These are phyloP conservation scores for Acleris holmiana DNA, from an alignment of 2,888 invertebrate genomes.

Conservation along the genomic window DNA sequence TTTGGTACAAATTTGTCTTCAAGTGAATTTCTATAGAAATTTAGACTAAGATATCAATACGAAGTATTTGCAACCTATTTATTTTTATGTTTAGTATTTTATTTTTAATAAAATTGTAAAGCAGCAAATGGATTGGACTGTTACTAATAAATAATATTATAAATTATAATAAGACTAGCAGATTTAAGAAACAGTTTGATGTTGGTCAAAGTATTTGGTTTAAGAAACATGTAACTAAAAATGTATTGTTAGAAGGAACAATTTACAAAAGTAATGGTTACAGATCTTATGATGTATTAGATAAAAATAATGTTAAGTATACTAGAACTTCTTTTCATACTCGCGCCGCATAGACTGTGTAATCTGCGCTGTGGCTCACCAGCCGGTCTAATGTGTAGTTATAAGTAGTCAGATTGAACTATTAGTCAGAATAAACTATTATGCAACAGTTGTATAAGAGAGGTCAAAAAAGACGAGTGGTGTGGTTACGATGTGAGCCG, in stretches of 20 bases:
- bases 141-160: background rate
- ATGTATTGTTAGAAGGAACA: background rate
- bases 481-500: too few species aligned
- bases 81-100: too few species aligned
- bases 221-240: background rate
- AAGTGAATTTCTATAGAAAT: background rate
- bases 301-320: background rate
- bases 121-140: background rate
- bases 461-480: too few species aligned
- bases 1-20: background rate
- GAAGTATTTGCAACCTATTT: background rate
- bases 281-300: constrained; percentile 2
- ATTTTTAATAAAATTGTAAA: too few species aligned
- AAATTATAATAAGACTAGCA: background rate
- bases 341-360: background rate
- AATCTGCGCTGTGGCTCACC: background rate
- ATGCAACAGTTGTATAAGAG: too few species aligned
- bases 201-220: constrained; percentile 3
- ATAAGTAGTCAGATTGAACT: too few species aligned
- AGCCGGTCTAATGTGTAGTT: too few species aligned
- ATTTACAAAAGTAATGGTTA: background rate
- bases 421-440: too few species aligned
- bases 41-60: background rate
- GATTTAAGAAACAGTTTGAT: background rate
- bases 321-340: constrained; percentile 3